phyloP scores from a whole-genome alignment of 2,113 vertebrate species.

The Bujurquina vittata region DNA sequence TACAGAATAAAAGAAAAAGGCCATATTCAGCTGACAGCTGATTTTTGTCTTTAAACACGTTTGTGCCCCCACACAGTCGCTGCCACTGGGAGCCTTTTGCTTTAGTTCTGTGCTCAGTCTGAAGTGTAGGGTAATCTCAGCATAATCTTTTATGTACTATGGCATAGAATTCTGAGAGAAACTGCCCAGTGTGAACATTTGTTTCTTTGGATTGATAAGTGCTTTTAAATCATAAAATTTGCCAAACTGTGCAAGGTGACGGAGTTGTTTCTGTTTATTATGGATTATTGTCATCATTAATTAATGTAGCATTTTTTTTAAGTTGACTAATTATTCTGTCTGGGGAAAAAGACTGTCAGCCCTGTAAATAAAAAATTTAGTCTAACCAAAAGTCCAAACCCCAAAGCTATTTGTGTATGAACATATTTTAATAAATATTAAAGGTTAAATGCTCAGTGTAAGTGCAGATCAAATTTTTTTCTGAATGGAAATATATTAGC shows the following conservation, averaged over 20 bases:
- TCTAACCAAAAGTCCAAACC: not conserved
- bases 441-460: not conserved
- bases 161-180: no score
- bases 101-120: no score
- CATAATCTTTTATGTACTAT: no score
- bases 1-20: not conserved
- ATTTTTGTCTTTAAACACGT: no score
- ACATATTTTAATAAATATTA: not conserved
- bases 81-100: not conserved
- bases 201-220: no score
- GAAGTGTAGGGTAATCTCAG: no score
- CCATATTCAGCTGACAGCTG: not conserved
- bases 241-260: not conserved
- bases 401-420: not conserved
- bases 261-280: not conserved
- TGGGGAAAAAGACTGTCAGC: not conserved
- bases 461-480: not conserved
- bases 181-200: no score
- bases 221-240: not conserved
- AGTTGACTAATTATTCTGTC: not conserved
- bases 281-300: not conserved
- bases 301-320: not conserved
- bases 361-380: not conserved
- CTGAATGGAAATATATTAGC: constrained; percentile 10
- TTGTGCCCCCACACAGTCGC: not conserved